Evolutionary conservation across 2,888 invertebrate genomes (phyloP).

Genomic region (Andrena haemorrhoa): DNA sequence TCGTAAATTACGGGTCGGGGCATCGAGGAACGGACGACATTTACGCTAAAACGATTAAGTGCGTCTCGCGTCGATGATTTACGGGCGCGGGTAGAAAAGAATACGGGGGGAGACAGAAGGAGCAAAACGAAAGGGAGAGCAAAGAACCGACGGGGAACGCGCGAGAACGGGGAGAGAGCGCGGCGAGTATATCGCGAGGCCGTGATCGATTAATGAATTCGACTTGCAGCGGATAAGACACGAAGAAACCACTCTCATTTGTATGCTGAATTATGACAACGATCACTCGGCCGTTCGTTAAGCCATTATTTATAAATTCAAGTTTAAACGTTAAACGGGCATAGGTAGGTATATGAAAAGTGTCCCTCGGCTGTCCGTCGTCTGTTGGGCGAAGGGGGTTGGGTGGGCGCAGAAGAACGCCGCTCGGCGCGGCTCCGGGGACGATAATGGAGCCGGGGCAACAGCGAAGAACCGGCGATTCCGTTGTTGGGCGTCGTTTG

Average conservation of each 20-base stretch:
- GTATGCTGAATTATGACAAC: slow-evolving; percentile 63
- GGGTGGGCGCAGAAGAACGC: slow-evolving; percentile 51
- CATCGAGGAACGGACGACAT: slow-evolving; percentile 49
- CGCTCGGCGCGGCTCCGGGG: slow-evolving; percentile 1
- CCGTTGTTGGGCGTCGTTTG: slow-evolving; percentile 69
- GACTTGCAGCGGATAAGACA: slow-evolving; percentile 55
- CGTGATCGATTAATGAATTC: slow-evolving; percentile 63
- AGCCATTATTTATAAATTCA: slow-evolving; percentile 62
- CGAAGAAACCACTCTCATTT: slow-evolving; percentile 63
- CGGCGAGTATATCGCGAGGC: slow-evolving; percentile 26
- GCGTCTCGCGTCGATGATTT: slow-evolving; percentile 61
- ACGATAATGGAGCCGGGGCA: slow-evolving; percentile 57
- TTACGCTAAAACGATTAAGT: slow-evolving; percentile 62
- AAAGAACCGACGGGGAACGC: slow-evolving; percentile 11
- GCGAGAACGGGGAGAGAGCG: slow-evolving; percentile 14
- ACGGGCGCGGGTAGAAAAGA: slow-evolving; percentile 39
- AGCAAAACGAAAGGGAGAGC: slow-evolving; percentile 35
- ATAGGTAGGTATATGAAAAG: slow-evolving; percentile 44
- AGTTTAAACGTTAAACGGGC: slow-evolving; percentile 26
- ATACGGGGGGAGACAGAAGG: slow-evolving; percentile 39
- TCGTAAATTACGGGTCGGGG: slow-evolving; percentile 49
- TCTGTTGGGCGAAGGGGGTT: neutral
- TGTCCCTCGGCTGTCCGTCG: slow-evolving; percentile 23
- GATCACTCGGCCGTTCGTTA: slow-evolving; percentile 52
- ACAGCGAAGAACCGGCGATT: slow-evolving; percentile 59